Base-by-base conservation (phyloP, 2,888 invertebrate species). In the Amphipoea oculea region DNA sequence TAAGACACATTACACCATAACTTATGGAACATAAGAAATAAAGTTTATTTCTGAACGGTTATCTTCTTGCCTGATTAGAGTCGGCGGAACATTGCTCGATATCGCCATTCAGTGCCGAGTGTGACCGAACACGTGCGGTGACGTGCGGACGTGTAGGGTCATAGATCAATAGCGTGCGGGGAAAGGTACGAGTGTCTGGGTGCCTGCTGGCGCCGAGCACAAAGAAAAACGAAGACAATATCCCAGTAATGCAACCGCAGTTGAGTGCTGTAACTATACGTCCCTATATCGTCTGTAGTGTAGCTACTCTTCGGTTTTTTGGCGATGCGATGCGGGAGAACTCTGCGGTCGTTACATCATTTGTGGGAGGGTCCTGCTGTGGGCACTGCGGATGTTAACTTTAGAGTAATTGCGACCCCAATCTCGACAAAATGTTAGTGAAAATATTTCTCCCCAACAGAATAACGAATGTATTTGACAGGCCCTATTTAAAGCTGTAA, bases 51-150 rank as follows among this genome's bases (percentile, higher is more conserved):
- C 65, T 69, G 69, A 68, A 54, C 73, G 72, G 65, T 85, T 84
- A 85, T 85, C 84, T 87, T 80, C 80, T 68, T 66, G 87, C 69
- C 76, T 84, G 87, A 87, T 87, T 84, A 73, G 63, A 74, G 57
- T 60, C 66, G 48, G 80, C 76, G 84, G 74, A 85, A 87, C 87
- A 73, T 79, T 73, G 69, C 60, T 79, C 71, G 76, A 84, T 76
- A 74, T 65, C 63, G 79, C 11, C 60, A 60, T 60, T n/a, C 57
- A 7, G 67, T 54, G 29, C 73, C 68, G 67, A 80, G 42, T 80
- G 85, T 73, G 81, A 73, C 75, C 75, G 87, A 71, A 73, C 85
- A 81, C 87, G 85, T 81, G 85, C 71, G 69, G 23, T 73, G 65
- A 73, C 81, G 84, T 81, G 81, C 83, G 65, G 40, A 71, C 77